Percentiles rank a stretch among this genome's conserved stretches.
These are phyloP conservation scores for Chionodraco myersi DNA, from an alignment of 2,113 vertebrate species.

Conservation along the genomic window DNA sequence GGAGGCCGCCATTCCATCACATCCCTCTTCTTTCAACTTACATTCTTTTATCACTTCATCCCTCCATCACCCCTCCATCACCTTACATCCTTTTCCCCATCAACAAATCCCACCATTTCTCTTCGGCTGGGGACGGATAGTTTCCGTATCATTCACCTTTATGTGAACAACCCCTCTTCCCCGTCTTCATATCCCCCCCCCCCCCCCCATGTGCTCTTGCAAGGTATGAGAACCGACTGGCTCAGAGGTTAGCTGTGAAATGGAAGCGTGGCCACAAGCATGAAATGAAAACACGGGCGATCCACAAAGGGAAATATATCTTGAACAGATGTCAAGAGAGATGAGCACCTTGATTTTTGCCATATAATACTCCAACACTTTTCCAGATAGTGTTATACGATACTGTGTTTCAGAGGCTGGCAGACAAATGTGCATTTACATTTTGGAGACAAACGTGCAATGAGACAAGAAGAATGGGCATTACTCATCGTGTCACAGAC, in stretches of 20 bases:
- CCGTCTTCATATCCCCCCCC: conserved; percentile 1
- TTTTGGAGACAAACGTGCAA: not conserved
- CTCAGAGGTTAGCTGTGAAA: conserved; percentile 53
- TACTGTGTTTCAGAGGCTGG: conserved; percentile 6
- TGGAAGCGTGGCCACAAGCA: conserved; percentile 50
- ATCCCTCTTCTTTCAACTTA: conserved; percentile 34
- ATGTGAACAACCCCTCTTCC: conserved; percentile 46
- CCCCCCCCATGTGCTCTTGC: conserved; percentile 17
- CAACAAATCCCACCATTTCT: conserved; percentile 67
- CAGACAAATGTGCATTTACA: not conserved
- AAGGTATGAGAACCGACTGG: conserved; percentile 53
- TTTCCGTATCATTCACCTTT: conserved; percentile 69
- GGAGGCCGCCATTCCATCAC: conserved; percentile 63
- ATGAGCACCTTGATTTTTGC: conserved; percentile 34
- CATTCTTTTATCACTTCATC: conserved; percentile 67
- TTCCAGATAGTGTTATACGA: not conserved
- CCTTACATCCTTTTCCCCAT: conserved; percentile 62
- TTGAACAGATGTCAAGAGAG: conserved; percentile 51
- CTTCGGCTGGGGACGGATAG: conserved; percentile 56
- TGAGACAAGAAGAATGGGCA: not conserved
- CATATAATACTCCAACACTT: conserved; percentile 27
- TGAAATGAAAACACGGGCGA: conserved; percentile 68
- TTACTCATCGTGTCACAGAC: not conserved
- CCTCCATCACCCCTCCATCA: conserved; percentile 64
- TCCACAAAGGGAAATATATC: conserved; percentile 38